Conservation (phyloP, 2,113 vertebrate species). For the Lagopus muta region DNA sequence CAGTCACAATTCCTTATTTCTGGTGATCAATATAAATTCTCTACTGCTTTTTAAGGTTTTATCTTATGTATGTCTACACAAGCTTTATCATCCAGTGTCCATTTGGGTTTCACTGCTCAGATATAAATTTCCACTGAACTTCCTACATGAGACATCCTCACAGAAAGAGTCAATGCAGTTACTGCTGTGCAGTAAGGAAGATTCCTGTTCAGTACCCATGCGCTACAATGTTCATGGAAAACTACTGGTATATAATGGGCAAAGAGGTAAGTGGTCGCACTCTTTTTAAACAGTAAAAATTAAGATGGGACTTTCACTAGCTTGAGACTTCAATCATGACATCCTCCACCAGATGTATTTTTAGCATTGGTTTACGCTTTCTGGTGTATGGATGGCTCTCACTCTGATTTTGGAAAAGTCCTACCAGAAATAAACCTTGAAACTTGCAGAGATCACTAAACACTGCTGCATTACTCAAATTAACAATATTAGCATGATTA, state of each 20-base stretch:
- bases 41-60: neutral
- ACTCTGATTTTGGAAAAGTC: neutral
- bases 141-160: neutral
- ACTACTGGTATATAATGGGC: neutral
- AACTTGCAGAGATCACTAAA: neutral
- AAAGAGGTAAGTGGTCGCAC: neutral
- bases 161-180: neutral
- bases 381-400: neutral
- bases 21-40: neutral
- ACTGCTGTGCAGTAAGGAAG: neutral
- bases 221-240: neutral
- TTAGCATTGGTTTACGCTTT: neutral
- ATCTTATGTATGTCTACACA: neutral
- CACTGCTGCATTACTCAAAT: neutral
- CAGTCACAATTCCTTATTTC: neutral
- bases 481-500: neutral
- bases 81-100: neutral
- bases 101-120: neutral
- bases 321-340: neutral
- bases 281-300: neutral
- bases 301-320: neutral
- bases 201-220: neutral
- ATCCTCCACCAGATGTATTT: neutral
- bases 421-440: neutral
- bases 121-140: neutral